Percentiles rank a stretch among this genome's conserved stretches.
Evolutionary conservation across 2,888 invertebrate genomes (phyloP).

Genomic region (Stictocephala bisonia): DNA sequence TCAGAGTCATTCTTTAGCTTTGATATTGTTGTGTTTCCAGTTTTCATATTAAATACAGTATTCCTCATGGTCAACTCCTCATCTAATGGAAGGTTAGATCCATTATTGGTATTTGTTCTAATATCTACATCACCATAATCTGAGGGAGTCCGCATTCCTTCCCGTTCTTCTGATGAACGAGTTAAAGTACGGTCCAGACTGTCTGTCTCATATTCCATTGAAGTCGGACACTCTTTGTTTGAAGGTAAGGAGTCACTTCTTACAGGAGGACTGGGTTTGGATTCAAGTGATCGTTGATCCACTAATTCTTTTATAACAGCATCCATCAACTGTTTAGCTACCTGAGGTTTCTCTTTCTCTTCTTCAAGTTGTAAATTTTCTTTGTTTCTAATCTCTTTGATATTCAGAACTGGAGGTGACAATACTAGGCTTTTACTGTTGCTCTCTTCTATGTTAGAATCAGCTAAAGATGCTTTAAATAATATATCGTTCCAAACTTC

Average conservation of each 20-base stretch:
- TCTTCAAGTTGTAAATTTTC: not conserved
- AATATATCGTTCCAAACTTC: slow-evolving; percentile 23
- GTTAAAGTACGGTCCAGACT: slow-evolving; percentile 74
- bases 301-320: slow-evolving; percentile 66
- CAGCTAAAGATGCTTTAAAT: slow-evolving; percentile 19
- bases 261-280: slow-evolving; percentile 45
- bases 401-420: slow-evolving; percentile 47
- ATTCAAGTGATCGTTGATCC: slow-evolving; percentile 46
- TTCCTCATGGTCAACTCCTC: slow-evolving; percentile 85
- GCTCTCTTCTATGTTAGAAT: not conserved
- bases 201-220: slow-evolving; percentile 76
- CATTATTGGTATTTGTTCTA: slow-evolving; percentile 55
- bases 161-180: slow-evolving; percentile 30
- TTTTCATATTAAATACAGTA: slow-evolving; percentile 75
- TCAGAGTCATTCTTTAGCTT: slow-evolving; percentile 61
- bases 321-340: slow-evolving; percentile 65
- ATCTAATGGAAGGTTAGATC: slow-evolving; percentile 77
- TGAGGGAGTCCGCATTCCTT: slow-evolving; percentile 67
- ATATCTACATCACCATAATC: slow-evolving; percentile 72
- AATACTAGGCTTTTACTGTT: slow-evolving; percentile 31
- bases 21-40: slow-evolving; percentile 69
- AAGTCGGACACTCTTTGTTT: slow-evolving; percentile 36
- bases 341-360: slow-evolving; percentile 44
- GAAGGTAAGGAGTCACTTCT: slow-evolving; percentile 33
- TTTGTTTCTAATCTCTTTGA: slow-evolving; percentile 35